Percentiles rank a stretch among this genome's conserved stretches.
Evolutionary conservation across 2,113 vertebrate genomes (phyloP).

Genomic region (Rhizomys pruinosus): DNA sequence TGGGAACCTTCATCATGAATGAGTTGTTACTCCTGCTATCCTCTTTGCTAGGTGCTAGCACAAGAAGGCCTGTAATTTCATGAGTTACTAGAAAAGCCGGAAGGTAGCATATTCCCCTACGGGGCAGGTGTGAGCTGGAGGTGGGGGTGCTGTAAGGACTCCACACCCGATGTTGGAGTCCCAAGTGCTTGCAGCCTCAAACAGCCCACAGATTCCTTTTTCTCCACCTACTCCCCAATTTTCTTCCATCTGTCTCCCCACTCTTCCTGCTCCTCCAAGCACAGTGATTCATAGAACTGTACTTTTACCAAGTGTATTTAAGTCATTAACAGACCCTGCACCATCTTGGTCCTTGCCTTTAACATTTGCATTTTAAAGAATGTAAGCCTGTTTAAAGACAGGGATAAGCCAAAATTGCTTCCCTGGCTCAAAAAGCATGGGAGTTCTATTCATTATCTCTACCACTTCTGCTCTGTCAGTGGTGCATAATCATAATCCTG

Average conservation of each 20-base stretch:
- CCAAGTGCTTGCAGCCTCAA: slow-evolving; percentile 4
- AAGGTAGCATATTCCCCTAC: neutral
- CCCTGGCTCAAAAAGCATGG: slow-evolving; percentile 2
- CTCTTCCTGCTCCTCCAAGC: slow-evolving; percentile 55
- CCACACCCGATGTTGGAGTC: neutral
- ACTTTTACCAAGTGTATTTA: neutral
- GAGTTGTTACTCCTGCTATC: too few relatives aligned
- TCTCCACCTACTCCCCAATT: slow-evolving; percentile 32
- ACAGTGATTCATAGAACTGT: slow-evolving; percentile 40
- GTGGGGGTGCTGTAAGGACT: neutral
- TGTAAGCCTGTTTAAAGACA: neutral
- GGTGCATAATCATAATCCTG: neutral
- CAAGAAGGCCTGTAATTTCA: neutral
- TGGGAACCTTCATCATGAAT: too few relatives aligned
- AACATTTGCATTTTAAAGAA: slow-evolving; percentile 34
- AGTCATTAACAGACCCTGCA: slow-evolving; percentile 28
- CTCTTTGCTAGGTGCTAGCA: neutral
- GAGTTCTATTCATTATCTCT: slow-evolving; percentile 3
- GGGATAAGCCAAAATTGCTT: slow-evolving; percentile 39
- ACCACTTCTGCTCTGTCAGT: neutral
- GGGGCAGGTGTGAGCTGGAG: neutral
- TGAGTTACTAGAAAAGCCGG: neutral
- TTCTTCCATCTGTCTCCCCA: neutral
- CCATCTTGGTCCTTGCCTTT: slow-evolving; percentile 19
- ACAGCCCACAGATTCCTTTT: neutral